A percentile compares a stretch with the other conserved stretches of the same genome.
Conservation (phyloP, 2,888 invertebrate genomes). For the Neoscelio sp. region DNA sequence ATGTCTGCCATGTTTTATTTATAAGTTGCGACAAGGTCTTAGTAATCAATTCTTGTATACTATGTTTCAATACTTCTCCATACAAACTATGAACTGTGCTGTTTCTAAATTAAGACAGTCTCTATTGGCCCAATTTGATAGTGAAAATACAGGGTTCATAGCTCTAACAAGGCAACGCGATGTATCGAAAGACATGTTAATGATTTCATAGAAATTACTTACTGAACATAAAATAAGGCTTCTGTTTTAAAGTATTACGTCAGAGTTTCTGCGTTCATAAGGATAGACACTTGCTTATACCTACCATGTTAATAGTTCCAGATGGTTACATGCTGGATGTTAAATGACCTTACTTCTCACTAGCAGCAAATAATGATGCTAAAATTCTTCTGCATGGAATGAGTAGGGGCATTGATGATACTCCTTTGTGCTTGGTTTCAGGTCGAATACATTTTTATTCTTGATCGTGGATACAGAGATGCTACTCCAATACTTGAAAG, state of each 20-base stretch:
- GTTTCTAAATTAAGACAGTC: constrained; percentile 24
- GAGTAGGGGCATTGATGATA: background rate
- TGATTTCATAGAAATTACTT: no score
- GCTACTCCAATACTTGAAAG: constrained; percentile 1
- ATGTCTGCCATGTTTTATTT: constrained; percentile 23
- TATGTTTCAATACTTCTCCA: constrained; percentile 17
- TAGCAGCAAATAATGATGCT: background rate
- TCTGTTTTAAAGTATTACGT: constrained; percentile 9
- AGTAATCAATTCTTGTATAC: constrained; percentile 18
- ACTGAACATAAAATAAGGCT: constrained; percentile 2
- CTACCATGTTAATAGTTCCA: no score
- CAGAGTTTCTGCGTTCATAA: constrained; percentile 16
- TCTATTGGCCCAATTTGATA: constrained; percentile 3
- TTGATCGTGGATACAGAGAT: constrained; percentile 40
- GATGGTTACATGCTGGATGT: no score
- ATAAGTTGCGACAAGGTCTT: constrained; percentile 39
- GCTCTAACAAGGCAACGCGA: no score
- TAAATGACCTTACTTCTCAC: no score
- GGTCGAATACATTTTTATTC: constrained; percentile 20
- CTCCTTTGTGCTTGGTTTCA: constrained; percentile 9
- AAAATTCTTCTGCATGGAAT: background rate
- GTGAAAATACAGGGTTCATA: constrained; percentile 24
- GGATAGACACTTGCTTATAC: no score
- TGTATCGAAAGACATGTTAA: no score
- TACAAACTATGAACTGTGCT: constrained; percentile 14